Base-by-base conservation (phyloP, 2,113 vertebrate genomes). In the Myanophis thanlyinensis region DNA sequence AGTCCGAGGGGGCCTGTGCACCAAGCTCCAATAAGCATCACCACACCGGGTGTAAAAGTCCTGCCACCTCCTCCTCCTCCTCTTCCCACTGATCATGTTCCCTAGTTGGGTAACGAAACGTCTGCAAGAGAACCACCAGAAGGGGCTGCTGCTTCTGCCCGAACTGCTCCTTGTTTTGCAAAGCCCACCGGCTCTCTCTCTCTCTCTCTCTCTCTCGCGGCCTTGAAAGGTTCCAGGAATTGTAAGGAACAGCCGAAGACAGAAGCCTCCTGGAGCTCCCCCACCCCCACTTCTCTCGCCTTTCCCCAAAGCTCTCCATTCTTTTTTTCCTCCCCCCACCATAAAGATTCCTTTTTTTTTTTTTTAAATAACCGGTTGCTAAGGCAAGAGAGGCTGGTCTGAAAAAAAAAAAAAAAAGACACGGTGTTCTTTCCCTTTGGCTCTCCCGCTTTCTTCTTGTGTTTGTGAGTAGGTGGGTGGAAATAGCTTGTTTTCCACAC, bases 311-410 rank as follows among this genome's bases (percentile, higher is more conserved):
- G 92, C 93, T 93, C 96, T 93, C 95, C 94, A 44, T 96, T 97
- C 94, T 96, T 95, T 52, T 96, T 93, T 8, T 2, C 4, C 4
- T 4, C 15, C 18, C 51, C 53, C 22, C 91, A n/a, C 95, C 85
- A 95, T 40, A 87, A 96, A 96, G 6, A 89, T 30, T 96, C 96
- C 93, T 96, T 62, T 62, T 9, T 9, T 10, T 27, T 9, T 59
- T 3, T 59, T 54, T 54, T 54, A 25, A 95, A 96, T 95, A n/a
- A n/a, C n/a, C 95, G 95, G 97, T 97, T 97, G 96, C 97, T 97
- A 97, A 97, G 97, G 97, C 97, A 97, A n/a, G n/a, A n/a, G 96
- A 95, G 96, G 93, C 96, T 95, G 93, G 89, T 94, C 96, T 93
- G 95, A 96, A 73, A 95, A 96, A 56, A n/a, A n/a, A n/a, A n/a